Conservation (phyloP, 2,113 vertebrate species). For the Boulengeromyrus knoepffleri region DNA sequence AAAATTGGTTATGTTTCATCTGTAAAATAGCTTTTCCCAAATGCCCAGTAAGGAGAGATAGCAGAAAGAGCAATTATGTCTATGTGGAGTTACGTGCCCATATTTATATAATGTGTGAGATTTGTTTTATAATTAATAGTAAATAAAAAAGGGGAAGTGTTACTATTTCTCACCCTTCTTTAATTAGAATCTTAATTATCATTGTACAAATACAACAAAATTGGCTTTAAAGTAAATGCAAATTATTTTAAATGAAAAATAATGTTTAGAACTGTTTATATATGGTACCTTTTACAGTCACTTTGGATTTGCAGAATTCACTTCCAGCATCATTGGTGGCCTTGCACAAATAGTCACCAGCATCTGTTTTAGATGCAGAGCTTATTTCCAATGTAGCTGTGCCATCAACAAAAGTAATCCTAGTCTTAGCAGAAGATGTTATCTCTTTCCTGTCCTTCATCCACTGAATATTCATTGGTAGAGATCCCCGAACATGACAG, state of each 20-base stretch:
- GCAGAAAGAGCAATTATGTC: background rate
- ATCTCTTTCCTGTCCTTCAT: conserved; percentile 86
- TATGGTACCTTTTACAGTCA: conserved; percentile 81
- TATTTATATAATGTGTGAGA: background rate
- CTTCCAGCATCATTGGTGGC: conserved; percentile 82
- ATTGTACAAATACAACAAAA: no score
- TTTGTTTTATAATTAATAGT: background rate
- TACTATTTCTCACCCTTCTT: background rate
- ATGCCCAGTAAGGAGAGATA: background rate
- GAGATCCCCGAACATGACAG: conserved; percentile 79
- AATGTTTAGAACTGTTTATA: background rate
- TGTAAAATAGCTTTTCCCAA: background rate
- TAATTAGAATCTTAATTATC: no score
- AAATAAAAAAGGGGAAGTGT: background rate
- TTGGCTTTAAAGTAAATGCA: background rate
- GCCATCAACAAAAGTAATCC: conserved; percentile 75
- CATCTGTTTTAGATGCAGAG: conserved; percentile 63
- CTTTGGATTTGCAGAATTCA: conserved; percentile 82
- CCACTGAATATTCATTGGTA: conserved; percentile 87
- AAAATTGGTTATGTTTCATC: background rate
- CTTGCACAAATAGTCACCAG: conserved; percentile 91
- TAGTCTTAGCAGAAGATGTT: conserved; percentile 68
- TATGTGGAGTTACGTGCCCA: background rate
- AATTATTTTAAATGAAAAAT: background rate
- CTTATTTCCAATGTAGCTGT: conserved; percentile 75